A percentile compares a stretch with the other conserved stretches of the same genome.
phyloP scores from a whole-genome alignment of 2,888 invertebrate species.

The Hemicrepidius hirtus region DNA sequence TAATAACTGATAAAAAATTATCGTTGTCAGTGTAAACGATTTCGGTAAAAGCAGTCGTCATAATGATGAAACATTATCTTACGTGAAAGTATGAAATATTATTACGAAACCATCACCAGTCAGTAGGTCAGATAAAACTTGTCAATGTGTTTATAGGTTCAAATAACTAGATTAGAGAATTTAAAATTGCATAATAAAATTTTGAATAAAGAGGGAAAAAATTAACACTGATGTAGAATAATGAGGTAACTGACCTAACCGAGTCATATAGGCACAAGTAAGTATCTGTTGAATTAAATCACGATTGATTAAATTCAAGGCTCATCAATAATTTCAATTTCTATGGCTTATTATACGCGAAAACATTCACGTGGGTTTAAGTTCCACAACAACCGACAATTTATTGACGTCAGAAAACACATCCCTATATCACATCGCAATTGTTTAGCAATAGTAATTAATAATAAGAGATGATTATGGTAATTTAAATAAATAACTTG shows the following conservation, averaged over 20 bases:
- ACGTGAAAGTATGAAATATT: too few species aligned
- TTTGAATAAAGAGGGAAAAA: too few species aligned
- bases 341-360: not conserved
- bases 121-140: too few species aligned
- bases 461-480: not conserved
- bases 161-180: too few species aligned
- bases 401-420: not conserved
- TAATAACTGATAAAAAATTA: too few species aligned
- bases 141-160: too few species aligned
- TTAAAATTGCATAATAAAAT: too few species aligned
- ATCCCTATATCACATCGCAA: not conserved
- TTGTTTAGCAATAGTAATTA: too few species aligned
- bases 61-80: too few species aligned
- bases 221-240: not conserved
- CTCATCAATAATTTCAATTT: not conserved
- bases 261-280: not conserved
- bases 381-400: not conserved
- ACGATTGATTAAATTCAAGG: not conserved
- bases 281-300: not conserved
- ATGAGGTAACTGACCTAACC: slow-evolving; percentile 9
- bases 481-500: slow-evolving; percentile 1
- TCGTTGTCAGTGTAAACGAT: too few species aligned
- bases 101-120: too few species aligned
- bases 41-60: too few species aligned
- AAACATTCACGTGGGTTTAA: not conserved